Evolutionary conservation across 2,888 invertebrate species (phyloP), one percentile per base, ranked within the genome.

Genomic region (Gasteruption jaculator): DNA sequence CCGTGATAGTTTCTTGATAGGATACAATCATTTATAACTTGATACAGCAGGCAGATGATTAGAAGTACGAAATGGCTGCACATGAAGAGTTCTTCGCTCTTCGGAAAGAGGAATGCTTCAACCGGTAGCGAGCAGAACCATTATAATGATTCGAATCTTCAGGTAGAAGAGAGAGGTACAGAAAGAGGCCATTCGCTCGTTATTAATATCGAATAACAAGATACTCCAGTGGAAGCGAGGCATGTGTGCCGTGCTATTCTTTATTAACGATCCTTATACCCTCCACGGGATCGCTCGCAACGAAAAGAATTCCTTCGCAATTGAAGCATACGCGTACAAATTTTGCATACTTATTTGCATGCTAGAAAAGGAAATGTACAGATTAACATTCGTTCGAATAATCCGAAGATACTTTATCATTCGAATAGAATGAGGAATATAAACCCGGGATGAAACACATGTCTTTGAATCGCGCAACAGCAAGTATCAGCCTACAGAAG

Each of bases 191-290:
- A 47, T 46, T 48, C 31, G 58, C 58, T 62, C 58, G 64, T 69
- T 68, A 69, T 69, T 68, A 68, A 69, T 69, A 68, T 69, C 66
- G 61, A 67, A 65, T 68, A 69, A 67, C 69, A 63, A 69, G 67
- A 63, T 60, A 61, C 62, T 60, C 52, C 48, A 15, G 25, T 16
- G 43, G 45, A 43, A 45, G 40, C 40, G 41, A 41, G 57, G 63
- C 58, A 62, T 60, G 61, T 60, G 52, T 55, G 58, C 57, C 60
- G 52, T 52, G 61, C 52, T 63, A 63, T 67, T 65, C 63, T 67
- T 68, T 68, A 68, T 68, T 68, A 68, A 68, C 63, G 68, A 67
- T 59, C 57, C 60, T 58, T 56, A 50, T 50, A 39, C 33, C 46
- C 42, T 46, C 44, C 33, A 34, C 43, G 50, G 49, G 50, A 49